Percentiles rank a stretch among this genome's conserved stretches.
Evolutionary conservation across 2,888 invertebrate genomes (phyloP).

Genomic region (Gymnocheta viridis): DNA sequence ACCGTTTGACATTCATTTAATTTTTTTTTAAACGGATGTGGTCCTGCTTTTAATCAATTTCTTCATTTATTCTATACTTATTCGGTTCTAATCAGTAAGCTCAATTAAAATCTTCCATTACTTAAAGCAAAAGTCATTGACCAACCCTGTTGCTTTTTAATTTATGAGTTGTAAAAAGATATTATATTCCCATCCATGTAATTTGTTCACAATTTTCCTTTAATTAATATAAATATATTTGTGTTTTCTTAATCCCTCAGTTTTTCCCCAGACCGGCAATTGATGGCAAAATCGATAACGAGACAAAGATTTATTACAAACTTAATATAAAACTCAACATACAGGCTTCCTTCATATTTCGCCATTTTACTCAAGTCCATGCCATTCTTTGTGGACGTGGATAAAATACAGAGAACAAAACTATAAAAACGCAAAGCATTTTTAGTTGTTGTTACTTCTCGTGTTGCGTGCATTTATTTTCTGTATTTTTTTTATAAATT

Average conservation of each 20-base stretch:
- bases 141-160: not conserved
- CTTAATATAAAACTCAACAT: constrained; percentile 53
- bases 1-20: too few relatives aligned
- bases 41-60: too few relatives aligned
- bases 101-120: not conserved
- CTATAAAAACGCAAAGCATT: constrained; percentile 12
- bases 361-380: not conserved
- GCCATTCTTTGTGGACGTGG: constrained; percentile 17
- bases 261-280: constrained; percentile 28
- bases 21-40: too few relatives aligned
- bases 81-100: too few relatives aligned
- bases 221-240: constrained; percentile 54
- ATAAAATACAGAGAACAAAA: not conserved
- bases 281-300: constrained; percentile 48
- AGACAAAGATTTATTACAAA: constrained; percentile 55
- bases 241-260: constrained; percentile 17
- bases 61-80: too few relatives aligned
- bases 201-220: constrained; percentile 44
- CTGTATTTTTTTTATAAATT: constrained; percentile 10
- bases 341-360: not conserved
- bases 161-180: not conserved
- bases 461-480: constrained; percentile 1
- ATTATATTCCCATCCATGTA: constrained; percentile 11
- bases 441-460: constrained; percentile 9
- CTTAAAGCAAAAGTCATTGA: not conserved